Conservation (phyloP, 2,888 invertebrate species). For the Tenthredo mesomela region DNA sequence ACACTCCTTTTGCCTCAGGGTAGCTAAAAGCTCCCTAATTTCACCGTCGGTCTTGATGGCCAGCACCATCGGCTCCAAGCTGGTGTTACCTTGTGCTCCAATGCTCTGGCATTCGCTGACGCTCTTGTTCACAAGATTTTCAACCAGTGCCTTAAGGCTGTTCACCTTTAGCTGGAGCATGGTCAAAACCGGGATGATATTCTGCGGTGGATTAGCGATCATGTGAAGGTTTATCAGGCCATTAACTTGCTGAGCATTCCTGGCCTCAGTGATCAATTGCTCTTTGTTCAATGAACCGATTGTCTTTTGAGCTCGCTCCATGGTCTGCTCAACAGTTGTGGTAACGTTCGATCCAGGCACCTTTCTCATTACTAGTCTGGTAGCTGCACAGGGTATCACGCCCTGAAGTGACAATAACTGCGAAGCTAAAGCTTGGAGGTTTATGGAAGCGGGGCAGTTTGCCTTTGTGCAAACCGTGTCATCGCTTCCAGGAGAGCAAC, state of each 20-base stretch:
- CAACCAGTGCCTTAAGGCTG: slow-evolving; percentile 69
- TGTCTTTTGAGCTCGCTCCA: slow-evolving; percentile 67
- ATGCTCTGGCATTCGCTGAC: slow-evolving; percentile 69
- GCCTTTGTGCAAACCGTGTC: slow-evolving; percentile 67
- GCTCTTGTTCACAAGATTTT: slow-evolving; percentile 66
- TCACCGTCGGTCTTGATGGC: slow-evolving; percentile 69
- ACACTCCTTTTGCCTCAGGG: slow-evolving; percentile 70
- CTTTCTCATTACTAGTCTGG: slow-evolving; percentile 69
- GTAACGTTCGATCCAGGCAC: slow-evolving; percentile 70
- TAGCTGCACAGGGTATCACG: slow-evolving; percentile 70
- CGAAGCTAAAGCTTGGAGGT: slow-evolving; percentile 72
- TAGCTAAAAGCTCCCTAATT: slow-evolving; percentile 67
- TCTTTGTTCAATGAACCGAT: slow-evolving; percentile 67
- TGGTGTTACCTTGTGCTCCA: slow-evolving; percentile 59
- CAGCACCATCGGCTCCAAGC: slow-evolving; percentile 66
- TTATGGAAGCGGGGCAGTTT: slow-evolving; percentile 71
- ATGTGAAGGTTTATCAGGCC: slow-evolving; percentile 72
- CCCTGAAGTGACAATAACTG: slow-evolving; percentile 72
- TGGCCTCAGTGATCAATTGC: slow-evolving; percentile 70
- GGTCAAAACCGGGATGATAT: slow-evolving; percentile 71
- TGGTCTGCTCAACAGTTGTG: slow-evolving; percentile 68
- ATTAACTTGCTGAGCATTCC: slow-evolving; percentile 69
- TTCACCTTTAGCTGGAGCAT: slow-evolving; percentile 72
- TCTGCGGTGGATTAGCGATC: slow-evolving; percentile 67
- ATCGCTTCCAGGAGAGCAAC: slow-evolving; percentile 60